These are phyloP conservation scores for Chironomus tepperi DNA, from an alignment of 1,140 invertebrate species.

Conservation along the genomic window DNA sequence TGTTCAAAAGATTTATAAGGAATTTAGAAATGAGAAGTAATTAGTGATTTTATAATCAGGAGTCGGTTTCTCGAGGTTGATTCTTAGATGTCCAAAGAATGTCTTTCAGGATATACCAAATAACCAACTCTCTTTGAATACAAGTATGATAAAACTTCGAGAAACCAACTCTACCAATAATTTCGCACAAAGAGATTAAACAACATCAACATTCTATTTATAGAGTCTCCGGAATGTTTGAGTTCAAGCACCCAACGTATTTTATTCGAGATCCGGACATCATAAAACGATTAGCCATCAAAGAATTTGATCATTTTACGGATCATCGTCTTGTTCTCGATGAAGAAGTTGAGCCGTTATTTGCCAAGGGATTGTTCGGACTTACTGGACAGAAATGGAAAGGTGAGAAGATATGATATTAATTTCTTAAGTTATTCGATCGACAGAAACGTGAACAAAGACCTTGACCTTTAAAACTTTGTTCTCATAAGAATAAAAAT, in stretches of 20 bases:
- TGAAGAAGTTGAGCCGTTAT: conserved; percentile 43
- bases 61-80: not conserved
- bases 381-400: conserved; percentile 48
- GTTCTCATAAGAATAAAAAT: not conserved
- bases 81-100: not conserved
- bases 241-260: conserved; percentile 44
- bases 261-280: conserved; percentile 51
- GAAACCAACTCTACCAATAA: no score
- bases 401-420: no score
- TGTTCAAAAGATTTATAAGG: conserved; percentile 30
- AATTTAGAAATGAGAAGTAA: conserved; percentile 24
- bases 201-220: conserved; percentile 25
- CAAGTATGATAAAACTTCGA: no score
- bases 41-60: not conserved
- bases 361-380: conserved; percentile 44
- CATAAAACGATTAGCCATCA: conserved; percentile 49
- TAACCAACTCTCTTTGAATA: no score
- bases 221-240: conserved; percentile 45
- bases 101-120: no score
- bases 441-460: no score
- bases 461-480: no score
- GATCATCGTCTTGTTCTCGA: conserved; percentile 44
- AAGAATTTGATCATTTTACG: conserved; percentile 55
- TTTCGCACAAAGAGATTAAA: not conserved
- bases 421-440: no score